Percentiles rank a stretch among this genome's conserved stretches.
Conservation (phyloP, 2,888 invertebrate genomes). For the Pristionchus maxplancki region DNA sequence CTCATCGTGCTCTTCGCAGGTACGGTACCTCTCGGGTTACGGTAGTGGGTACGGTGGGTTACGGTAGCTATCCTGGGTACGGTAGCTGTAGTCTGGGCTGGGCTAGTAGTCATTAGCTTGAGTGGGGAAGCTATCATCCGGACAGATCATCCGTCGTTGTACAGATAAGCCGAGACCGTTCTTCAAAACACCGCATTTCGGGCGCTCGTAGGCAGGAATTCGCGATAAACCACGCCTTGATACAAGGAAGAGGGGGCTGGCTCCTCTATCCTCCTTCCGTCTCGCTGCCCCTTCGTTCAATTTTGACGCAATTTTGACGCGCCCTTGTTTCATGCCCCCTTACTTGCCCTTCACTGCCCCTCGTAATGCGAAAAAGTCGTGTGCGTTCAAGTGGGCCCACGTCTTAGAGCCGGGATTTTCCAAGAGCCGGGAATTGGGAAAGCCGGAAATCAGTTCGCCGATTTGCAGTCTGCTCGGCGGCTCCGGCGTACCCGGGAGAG, state of each 20-base stretch:
- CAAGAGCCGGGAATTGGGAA: no score
- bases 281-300: no score
- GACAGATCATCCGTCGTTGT: not conserved
- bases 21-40: not conserved
- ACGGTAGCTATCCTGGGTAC: not conserved
- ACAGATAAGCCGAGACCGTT: not conserved
- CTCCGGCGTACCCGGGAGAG: not conserved
- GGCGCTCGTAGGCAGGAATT: not conserved
- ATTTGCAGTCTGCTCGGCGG: constrained; percentile 33
- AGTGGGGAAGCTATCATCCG: not conserved
- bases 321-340: not conserved
- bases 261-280: no score
- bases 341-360: not conserved
- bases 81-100: not conserved
- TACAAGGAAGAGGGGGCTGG: no score
- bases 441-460: no score
- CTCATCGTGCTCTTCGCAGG: constrained; percentile 14
- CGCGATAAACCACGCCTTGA: no score
- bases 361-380: not conserved
- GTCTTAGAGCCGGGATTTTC: no score
- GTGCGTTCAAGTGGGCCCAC: constrained; percentile 4
- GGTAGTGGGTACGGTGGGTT: not conserved
- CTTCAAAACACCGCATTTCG: not conserved
- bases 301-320: not conserved
- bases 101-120: not conserved